Percentiles rank a stretch among this genome's conserved stretches.
Conservation (phyloP, 2,888 invertebrate genomes). For the Stramonita haemastoma region DNA sequence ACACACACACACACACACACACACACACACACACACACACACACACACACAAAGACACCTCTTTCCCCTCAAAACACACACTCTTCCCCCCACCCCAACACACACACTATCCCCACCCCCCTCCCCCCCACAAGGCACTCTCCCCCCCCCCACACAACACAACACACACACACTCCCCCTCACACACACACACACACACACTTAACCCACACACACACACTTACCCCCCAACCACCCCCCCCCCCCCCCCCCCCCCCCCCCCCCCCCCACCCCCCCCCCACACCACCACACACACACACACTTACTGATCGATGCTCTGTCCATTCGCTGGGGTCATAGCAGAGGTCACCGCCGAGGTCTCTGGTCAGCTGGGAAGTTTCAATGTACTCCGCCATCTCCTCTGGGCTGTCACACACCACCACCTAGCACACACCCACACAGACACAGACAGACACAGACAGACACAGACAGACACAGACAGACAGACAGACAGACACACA, state of each 20-base stretch:
- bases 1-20: background rate
- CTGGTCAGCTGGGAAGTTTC: constrained; percentile 90
- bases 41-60: background rate
- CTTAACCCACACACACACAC: background rate
- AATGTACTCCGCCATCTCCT: constrained; percentile 91
- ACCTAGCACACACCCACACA: constrained; percentile 76
- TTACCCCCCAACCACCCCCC: background rate
- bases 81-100: background rate
- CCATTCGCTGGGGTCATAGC: constrained; percentile 96
- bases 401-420: constrained; percentile 88
- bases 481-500: background rate
- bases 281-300: constrained; percentile 49
- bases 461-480: background rate
- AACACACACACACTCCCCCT: background rate
- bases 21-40: background rate
- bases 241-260: background rate
- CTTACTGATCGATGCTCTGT: constrained; percentile 96
- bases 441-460: background rate
- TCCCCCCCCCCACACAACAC: background rate
- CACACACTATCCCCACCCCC: background rate
- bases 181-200: background rate
- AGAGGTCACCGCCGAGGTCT: constrained; percentile 92
- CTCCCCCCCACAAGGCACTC: background rate
- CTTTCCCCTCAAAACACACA: background rate
- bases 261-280: background rate